These are phyloP conservation scores for Geophilus truncorum DNA, from an alignment of 2,888 invertebrate species.

Conservation along the genomic window DNA sequence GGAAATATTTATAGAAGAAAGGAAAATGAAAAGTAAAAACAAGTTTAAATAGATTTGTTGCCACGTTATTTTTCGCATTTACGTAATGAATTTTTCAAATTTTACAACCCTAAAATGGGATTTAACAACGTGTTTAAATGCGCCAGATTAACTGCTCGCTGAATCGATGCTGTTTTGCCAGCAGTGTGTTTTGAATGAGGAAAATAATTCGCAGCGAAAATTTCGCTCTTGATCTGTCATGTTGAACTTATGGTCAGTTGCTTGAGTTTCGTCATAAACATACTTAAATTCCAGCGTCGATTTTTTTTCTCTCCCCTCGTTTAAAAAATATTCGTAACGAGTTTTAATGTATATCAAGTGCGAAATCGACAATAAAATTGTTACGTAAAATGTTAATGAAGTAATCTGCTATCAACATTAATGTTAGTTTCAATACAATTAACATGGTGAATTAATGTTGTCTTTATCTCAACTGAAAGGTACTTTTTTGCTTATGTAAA, in stretches of 20 bases:
- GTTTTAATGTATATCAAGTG: neutral
- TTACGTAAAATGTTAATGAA: too few species aligned
- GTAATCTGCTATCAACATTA: too few species aligned
- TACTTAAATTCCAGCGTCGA: neutral
- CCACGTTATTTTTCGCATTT: neutral
- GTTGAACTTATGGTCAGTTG: conserved; percentile 7
- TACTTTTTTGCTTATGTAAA: neutral
- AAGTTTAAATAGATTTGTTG: neutral
- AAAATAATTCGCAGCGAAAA: neutral
- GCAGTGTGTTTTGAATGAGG: neutral
- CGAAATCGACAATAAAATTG: neutral
- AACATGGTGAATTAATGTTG: neutral
- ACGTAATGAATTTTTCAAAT: neutral
- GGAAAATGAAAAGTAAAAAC: neutral
- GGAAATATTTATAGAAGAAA: neutral
- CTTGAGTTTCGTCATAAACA: conserved; percentile 17
- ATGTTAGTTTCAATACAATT: neutral
- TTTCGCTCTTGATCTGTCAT: neutral
- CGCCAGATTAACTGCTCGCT: neutral
- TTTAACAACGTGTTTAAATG: neutral
- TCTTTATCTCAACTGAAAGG: too few species aligned
- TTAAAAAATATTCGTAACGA: too few species aligned
- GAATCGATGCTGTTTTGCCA: neutral
- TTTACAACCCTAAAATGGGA: neutral
- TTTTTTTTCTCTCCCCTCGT: neutral